These are phyloP conservation scores for Ceratosolen fusciceps DNA, from an alignment of 1,140 invertebrate species.

Conservation along the genomic window DNA sequence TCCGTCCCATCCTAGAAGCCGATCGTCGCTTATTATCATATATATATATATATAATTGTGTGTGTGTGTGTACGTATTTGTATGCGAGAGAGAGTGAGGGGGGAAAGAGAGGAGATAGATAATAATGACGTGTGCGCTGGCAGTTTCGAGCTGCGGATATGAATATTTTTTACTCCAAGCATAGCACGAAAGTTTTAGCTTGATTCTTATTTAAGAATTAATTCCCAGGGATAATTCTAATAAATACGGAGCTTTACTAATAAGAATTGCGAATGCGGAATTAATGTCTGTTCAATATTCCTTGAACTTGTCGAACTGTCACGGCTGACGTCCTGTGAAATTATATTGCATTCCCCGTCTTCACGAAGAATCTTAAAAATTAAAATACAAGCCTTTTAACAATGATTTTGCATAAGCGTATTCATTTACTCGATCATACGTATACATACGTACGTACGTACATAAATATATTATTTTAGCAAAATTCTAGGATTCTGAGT, in stretches of 20 bases:
- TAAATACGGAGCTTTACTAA: neutral
- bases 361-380: neutral
- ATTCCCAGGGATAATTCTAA: too few relatives aligned
- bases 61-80: too few relatives aligned
- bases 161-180: neutral
- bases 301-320: slow-evolving; percentile 3
- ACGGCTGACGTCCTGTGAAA: slow-evolving; percentile 45
- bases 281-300: slow-evolving; percentile 57
- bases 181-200: neutral
- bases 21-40: neutral
- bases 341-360: slow-evolving; percentile 42
- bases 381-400: slow-evolving; percentile 5
- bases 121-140: neutral
- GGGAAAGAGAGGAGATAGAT: neutral
- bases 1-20: neutral
- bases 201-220: neutral
- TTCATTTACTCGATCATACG: neutral
- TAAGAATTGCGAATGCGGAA: slow-evolving; percentile 50
- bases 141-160: neutral
- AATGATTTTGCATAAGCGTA: neutral
- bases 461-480: neutral
- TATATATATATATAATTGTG: too few relatives aligned
- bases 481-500: too few relatives aligned
- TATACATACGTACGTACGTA: neutral
- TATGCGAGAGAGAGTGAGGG: too few relatives aligned